Conservation (phyloP, 2,888 invertebrate species). For the Amaurobius ferox region DNA sequence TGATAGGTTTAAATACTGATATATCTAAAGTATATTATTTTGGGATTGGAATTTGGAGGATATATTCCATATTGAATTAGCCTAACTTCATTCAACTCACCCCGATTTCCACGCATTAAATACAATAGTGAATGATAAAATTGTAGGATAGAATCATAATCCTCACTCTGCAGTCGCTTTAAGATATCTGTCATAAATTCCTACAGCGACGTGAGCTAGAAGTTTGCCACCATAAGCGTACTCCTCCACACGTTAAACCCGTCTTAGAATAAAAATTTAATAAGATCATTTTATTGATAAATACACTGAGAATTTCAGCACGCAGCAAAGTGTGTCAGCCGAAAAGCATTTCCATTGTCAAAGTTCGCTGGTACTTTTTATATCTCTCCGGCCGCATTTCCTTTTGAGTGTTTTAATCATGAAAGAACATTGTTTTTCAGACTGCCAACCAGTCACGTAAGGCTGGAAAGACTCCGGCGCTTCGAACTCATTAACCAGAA, state of each 20-base stretch:
- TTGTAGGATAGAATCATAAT: too few species aligned
- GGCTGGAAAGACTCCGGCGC: not conserved
- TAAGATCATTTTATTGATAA: constrained; percentile 14
- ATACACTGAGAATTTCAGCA: not conserved
- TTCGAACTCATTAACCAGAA: constrained; percentile 16
- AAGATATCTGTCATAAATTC: too few species aligned
- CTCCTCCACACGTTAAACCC: not conserved
- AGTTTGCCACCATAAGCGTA: not conserved
- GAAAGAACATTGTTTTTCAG: constrained; percentile 29
- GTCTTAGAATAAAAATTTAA: constrained; percentile 1
- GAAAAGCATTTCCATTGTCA: constrained; percentile 23
- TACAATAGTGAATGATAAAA: too few species aligned
- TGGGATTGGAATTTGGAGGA: too few species aligned
- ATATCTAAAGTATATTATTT: too few species aligned
- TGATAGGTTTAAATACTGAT: too few species aligned
- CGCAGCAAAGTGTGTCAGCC: constrained; percentile 19
- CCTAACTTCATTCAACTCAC: too few species aligned
- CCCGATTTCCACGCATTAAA: too few species aligned
- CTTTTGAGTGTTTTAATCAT: constrained; percentile 27
- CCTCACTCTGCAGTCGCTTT: too few species aligned
- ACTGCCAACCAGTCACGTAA: constrained; percentile 30
- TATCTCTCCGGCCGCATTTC: constrained; percentile 37
- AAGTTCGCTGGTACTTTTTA: constrained; percentile 17
- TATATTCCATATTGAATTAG: too few species aligned
- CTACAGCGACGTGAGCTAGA: not conserved